These are phyloP conservation scores for Drosophila vallismaia DNA, from an alignment of 2,888 invertebrate genomes.

Conservation along the genomic window DNA sequence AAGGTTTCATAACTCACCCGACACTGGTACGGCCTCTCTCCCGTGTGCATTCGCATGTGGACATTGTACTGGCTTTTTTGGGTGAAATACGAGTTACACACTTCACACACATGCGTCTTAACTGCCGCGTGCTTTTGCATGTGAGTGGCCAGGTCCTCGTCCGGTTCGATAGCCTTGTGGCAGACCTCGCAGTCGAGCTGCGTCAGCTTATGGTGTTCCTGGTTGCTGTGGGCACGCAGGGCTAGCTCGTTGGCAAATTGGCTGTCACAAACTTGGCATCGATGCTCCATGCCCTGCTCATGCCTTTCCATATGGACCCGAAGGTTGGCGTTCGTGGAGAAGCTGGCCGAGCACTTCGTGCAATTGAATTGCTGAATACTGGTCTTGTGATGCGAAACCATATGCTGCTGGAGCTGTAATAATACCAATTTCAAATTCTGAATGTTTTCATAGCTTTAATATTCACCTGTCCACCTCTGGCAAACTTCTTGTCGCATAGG, in stretches of 20 bases:
- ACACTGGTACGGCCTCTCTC: slow-evolving; percentile 92
- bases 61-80: slow-evolving; percentile 94
- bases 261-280: slow-evolving; percentile 92
- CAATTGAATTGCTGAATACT: slow-evolving; percentile 90
- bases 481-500: slow-evolving; percentile 87
- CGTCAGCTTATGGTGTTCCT: slow-evolving; percentile 89
- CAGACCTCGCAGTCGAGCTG: slow-evolving; percentile 92
- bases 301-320: slow-evolving; percentile 88
- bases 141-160: slow-evolving; percentile 90
- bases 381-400: slow-evolving; percentile 86
- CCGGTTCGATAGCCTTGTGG: slow-evolving; percentile 91
- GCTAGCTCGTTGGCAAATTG: slow-evolving; percentile 90
- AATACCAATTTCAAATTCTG: neutral
- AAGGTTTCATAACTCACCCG: slow-evolving; percentile 85
- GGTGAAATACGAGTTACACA: slow-evolving; percentile 91
- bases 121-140: slow-evolving; percentile 90
- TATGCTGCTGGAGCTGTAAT: slow-evolving; percentile 86
- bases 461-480: slow-evolving; percentile 89
- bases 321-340: slow-evolving; percentile 88
- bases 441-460: neutral
- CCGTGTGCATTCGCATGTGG: slow-evolving; percentile 93
- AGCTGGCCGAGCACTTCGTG: slow-evolving; percentile 88
- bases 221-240: slow-evolving; percentile 89
- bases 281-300: slow-evolving; percentile 89
- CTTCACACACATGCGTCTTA: slow-evolving; percentile 90